phyloP scores from a whole-genome alignment of 2,888 invertebrate genomes.

The Parnassius smintheus region DNA sequence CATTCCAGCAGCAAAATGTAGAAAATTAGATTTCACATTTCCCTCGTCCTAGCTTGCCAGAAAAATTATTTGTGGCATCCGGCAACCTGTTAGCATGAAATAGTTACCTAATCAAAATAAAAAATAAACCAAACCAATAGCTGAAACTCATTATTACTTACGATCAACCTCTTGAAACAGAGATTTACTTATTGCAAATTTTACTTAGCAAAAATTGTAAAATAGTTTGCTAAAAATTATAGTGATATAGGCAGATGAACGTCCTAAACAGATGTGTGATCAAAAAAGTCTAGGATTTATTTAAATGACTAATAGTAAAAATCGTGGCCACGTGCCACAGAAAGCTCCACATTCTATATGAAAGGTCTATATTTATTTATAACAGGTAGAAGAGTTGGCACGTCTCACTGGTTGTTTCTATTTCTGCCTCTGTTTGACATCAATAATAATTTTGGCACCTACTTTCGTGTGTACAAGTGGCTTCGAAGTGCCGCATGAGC shows the following conservation, averaged over 20 bases:
- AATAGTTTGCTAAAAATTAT: too few relatives aligned
- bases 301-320: constrained; percentile 34
- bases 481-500: constrained; percentile 55
- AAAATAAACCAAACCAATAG: too few relatives aligned
- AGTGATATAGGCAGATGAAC: too few relatives aligned
- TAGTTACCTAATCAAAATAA: too few relatives aligned
- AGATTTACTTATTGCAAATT: too few relatives aligned
- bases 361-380: constrained; percentile 32
- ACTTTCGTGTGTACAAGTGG: constrained; percentile 67
- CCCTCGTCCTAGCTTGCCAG: constrained; percentile 51
- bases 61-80: constrained; percentile 65
- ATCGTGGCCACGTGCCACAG: constrained; percentile 60
- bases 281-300: not conserved
- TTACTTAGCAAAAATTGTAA: too few relatives aligned
- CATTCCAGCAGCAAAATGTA: constrained; percentile 69
- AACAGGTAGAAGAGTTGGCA: constrained; percentile 68
- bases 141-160: too few relatives aligned
- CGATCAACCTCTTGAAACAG: too few relatives aligned
- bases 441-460: constrained; percentile 74
- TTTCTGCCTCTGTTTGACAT: constrained; percentile 69
- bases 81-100: constrained; percentile 26
- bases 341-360: constrained; percentile 40
- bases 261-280: too few relatives aligned
- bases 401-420: constrained; percentile 63
- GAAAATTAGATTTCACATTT: constrained; percentile 75